Base-by-base conservation (phyloP, 2,113 vertebrate species). In the Mixornis gularis region DNA sequence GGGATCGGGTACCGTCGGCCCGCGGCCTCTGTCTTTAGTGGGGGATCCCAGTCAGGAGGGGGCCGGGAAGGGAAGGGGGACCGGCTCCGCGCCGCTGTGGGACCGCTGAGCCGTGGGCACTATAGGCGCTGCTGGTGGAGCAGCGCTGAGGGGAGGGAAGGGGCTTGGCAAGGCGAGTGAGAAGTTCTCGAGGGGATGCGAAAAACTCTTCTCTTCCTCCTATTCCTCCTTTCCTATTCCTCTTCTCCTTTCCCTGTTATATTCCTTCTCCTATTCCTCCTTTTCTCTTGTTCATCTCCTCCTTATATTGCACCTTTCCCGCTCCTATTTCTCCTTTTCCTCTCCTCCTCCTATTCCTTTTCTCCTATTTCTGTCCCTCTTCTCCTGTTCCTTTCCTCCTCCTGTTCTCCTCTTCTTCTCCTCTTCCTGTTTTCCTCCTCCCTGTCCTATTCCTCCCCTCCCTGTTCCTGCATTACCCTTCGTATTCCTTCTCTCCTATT, bases 1-100 rank as follows among this genome's bases (percentile, higher is more conserved):
- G 26, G 3, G 13, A 38, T 0, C 27, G 17, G 12, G 4, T 5
- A 9, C 43, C 20, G 43, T 0, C 17, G 11, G 13, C 17, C 22
- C 29, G 14, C 18, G n/a, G 41, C 7, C 16, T 12, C 38, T 38
- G 22, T 16, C 32, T 16, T 13, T 16, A 44, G 27, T n/a, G 12
- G 15, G 15, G 46, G 4, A 44, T 18, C 46, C 2, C 53, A 5
- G 14, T 12, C 26, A 59, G 62, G 36, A 24, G 13, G 19, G 20
- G 27, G 22, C 22, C 18, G n/a, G 53, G 22, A n/a, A 49, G 24
- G 82, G 20, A 20, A 62, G 7, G 10, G 55, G 4, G 12, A 8
- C 9, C 22, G 32, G 22, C 60, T 49, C 81, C 43, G 60, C 36
- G 20, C 70, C 21, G 52, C 44, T 43, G 26, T 22, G 62, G 44